Percentiles rank a stretch among this genome's conserved stretches.
These are phyloP conservation scores for Eidolon dupreanum DNA, from an alignment of 2,797 vertebrate species.

Conservation along the genomic window DNA sequence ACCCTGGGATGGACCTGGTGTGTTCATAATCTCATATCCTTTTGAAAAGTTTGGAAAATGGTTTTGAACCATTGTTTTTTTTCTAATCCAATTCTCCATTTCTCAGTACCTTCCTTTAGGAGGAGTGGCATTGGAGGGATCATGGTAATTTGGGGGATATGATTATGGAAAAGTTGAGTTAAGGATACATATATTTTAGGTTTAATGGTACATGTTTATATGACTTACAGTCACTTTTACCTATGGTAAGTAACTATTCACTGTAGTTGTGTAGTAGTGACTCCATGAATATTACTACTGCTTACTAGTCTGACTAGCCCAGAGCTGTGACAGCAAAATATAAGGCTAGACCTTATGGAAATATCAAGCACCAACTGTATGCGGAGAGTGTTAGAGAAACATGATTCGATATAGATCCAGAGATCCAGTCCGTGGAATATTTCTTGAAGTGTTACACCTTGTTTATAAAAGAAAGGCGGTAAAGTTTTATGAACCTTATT, in stretches of 20 bases:
- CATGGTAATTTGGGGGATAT: background rate
- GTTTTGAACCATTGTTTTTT: background rate
- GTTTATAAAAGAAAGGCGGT: background rate
- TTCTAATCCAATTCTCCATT: background rate
- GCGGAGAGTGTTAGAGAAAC: background rate
- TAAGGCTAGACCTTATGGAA: fast-evolving
- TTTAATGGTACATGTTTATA: background rate
- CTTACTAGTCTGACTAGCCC: background rate
- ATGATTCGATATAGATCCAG: background rate
- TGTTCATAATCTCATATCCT: background rate
- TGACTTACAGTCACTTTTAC: background rate
- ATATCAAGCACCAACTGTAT: no score
- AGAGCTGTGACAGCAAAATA: background rate
- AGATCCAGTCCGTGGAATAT: background rate
- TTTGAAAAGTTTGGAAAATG: background rate
- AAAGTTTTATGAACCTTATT: background rate
- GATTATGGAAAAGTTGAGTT: background rate
- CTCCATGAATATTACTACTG: background rate
- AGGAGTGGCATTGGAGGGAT: background rate
- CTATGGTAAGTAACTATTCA: background rate
- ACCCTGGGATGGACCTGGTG: background rate
- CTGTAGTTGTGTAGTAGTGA: background rate
- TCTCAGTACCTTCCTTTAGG: background rate
- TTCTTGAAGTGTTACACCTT: background rate
- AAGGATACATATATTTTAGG: background rate